These are phyloP conservation scores for Parauchenoglanis punctatus DNA, from an alignment of 2,797 vertebrate genomes.

Conservation along the genomic window DNA sequence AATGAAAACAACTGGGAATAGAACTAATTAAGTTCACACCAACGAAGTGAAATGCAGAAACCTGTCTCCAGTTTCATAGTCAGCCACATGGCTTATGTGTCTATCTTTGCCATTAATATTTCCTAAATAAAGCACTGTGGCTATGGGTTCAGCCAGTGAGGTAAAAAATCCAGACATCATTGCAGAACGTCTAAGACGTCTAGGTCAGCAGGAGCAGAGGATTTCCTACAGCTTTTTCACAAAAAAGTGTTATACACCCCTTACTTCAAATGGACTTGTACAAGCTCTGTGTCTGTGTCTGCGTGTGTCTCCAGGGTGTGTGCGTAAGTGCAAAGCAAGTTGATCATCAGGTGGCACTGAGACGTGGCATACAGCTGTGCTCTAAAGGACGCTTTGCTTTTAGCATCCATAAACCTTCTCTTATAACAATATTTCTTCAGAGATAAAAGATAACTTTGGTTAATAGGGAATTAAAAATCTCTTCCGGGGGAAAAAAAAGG, in stretches of 20 bases:
- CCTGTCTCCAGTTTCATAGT: neutral
- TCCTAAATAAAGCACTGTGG: neutral
- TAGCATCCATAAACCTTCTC: neutral
- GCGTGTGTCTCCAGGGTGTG: neutral
- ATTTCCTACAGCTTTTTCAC: neutral
- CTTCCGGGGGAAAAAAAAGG: neutral
- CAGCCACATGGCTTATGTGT: neutral
- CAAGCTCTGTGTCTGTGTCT: neutral
- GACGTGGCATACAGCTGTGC: neutral
- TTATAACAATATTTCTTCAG: neutral
- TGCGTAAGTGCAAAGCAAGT: neutral
- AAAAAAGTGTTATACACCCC: neutral
- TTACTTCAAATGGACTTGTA: neutral
- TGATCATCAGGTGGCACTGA: slow-evolving; percentile 10
- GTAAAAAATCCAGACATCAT: neutral
- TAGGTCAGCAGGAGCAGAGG: neutral
- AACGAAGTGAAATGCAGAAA: neutral
- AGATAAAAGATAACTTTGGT: neutral
- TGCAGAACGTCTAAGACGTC: neutral
- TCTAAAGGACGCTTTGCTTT: neutral
- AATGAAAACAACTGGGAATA: slow-evolving; percentile 15
- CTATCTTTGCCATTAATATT: neutral
- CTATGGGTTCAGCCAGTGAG: neutral
- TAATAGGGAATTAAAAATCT: neutral
- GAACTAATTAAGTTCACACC: slow-evolving; percentile 38